A percentile compares a stretch with the other conserved stretches of the same genome.
These are phyloP conservation scores for Tragelaphus strepsiceros DNA, from an alignment of 2,113 vertebrate species.

Conservation along the genomic window DNA sequence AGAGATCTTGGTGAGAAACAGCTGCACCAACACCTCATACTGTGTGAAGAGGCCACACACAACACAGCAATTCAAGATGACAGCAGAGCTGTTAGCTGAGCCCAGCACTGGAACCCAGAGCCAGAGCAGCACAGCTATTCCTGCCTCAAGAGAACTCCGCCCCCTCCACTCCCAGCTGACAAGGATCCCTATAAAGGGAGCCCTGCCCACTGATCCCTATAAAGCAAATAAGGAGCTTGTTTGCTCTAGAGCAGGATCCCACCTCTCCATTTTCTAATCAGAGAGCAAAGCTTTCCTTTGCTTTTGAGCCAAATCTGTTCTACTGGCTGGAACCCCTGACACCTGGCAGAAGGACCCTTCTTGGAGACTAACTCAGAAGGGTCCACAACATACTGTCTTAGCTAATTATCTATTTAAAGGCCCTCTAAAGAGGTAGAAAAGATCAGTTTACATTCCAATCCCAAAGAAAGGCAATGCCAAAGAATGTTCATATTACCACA, in stretches of 20 bases:
- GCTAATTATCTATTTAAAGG: neutral
- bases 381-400: neutral
- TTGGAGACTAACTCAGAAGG: neutral
- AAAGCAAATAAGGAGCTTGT: neutral
- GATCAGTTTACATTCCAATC: neutral
- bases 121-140: neutral
- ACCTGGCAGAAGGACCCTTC: neutral
- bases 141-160: fast-evolving
- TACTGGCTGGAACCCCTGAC: neutral
- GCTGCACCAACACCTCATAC: neutral
- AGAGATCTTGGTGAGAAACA: neutral
- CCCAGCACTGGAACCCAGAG: neutral
- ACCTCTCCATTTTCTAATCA: neutral
- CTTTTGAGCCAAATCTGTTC: neutral
- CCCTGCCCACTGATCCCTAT: neutral
- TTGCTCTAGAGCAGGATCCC: neutral
- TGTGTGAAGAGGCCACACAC: neutral
- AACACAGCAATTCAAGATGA: neutral
- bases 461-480: neutral
- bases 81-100: neutral
- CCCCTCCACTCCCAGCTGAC: neutral
- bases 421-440: neutral
- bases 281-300: neutral
- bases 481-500: neutral
- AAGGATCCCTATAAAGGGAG: neutral